Evolutionary conservation across 2,113 vertebrate species (phyloP).

Genomic region (Anoura caudifer): DNA sequence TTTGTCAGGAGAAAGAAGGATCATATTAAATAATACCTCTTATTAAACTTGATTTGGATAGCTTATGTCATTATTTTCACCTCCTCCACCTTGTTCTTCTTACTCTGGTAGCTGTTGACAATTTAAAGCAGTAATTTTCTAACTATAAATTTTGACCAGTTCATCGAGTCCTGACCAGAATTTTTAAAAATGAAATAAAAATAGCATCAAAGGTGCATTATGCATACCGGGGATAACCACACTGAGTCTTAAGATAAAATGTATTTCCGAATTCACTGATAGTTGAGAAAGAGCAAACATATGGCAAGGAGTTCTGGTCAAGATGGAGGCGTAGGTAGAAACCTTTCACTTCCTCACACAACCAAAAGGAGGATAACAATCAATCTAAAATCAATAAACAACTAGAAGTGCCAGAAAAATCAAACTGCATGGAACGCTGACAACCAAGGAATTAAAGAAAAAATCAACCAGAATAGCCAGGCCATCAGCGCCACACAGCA

Average conservation of each 20-base stretch:
- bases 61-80: not conserved
- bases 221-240: not conserved
- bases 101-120: not conserved
- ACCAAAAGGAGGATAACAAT: no score
- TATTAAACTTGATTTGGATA: not conserved
- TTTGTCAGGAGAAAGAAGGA: not conserved
- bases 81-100: not conserved
- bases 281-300: no score
- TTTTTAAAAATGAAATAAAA: not conserved
- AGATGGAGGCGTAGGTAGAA: no score
- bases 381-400: no score
- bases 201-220: not conserved
- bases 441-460: no score
- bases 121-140: constrained; percentile 22
- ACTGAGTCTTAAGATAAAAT: not conserved
- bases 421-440: no score
- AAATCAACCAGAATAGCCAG: no score
- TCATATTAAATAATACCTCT: not conserved
- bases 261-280: no score
- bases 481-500: no score
- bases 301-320: no score
- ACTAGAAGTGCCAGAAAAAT: no score
- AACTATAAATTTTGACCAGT: not conserved
- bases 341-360: no score
- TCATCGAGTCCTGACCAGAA: not conserved